phyloP scores from a whole-genome alignment of 1,140 invertebrate species.

The Nephotettix cincticeps region DNA sequence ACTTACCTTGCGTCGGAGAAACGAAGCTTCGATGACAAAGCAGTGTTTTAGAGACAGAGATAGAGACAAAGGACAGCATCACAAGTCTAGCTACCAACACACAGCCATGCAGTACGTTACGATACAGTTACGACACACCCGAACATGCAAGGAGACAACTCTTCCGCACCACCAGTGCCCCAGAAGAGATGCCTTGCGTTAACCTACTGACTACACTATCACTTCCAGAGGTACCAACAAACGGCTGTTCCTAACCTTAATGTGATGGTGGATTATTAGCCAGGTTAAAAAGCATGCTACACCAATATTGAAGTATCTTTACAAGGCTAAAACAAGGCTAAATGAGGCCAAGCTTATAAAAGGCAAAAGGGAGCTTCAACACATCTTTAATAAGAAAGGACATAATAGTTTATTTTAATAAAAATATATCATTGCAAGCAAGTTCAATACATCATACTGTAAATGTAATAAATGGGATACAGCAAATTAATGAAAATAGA shows the following conservation, averaged over 20 bases:
- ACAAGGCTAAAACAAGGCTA: not conserved
- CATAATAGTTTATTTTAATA: too few species aligned
- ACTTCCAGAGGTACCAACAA: not conserved
- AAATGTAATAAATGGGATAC: too few species aligned
- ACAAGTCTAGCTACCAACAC: slow-evolving; percentile 12
- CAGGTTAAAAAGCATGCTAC: not conserved
- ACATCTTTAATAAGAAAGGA: too few species aligned
- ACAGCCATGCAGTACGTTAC: slow-evolving; percentile 15
- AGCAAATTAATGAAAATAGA: too few species aligned
- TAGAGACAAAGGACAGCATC: slow-evolving; percentile 3
- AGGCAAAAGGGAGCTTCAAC: too few species aligned
- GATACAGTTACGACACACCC: not conserved
- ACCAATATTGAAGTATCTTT: not conserved
- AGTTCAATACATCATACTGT: too few species aligned
- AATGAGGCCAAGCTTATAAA: slow-evolving; percentile 5
- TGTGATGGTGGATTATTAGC: not conserved
- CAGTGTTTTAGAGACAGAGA: not conserved
- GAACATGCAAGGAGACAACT: not conserved
- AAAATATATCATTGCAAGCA: too few species aligned
- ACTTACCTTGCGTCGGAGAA: not conserved
- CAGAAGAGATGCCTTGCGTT: slow-evolving; percentile 1
- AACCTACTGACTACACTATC: not conserved
- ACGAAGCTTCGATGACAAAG: not conserved
- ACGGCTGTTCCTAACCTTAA: not conserved
- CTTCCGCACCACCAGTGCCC: not conserved